Conservation (phyloP, 2,888 invertebrate genomes). For the Cosmopolites sordidus region DNA sequence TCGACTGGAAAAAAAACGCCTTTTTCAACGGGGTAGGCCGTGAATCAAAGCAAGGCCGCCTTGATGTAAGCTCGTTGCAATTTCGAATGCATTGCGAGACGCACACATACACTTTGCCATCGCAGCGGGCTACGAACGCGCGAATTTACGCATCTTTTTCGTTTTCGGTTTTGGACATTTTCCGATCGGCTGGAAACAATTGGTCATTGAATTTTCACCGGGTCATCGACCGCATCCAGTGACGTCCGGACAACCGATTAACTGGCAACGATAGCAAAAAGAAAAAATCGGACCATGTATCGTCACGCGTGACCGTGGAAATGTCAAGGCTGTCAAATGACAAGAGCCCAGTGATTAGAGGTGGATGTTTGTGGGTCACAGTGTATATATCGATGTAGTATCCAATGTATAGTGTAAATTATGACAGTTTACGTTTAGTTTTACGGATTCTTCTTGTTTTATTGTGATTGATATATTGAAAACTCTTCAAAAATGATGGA, state of each 20-base stretch:
- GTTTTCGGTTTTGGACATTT: too few relatives aligned
- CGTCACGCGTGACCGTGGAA: conserved; percentile 12
- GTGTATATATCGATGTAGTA: not conserved
- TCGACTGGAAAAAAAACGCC: conserved; percentile 23
- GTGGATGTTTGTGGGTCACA: conserved; percentile 5
- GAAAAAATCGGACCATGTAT: conserved; percentile 6
- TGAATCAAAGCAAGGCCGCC: conserved; percentile 29
- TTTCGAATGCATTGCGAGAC: conserved; percentile 29
- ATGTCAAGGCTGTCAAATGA: conserved; percentile 22
- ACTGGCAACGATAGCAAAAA: conserved; percentile 6
- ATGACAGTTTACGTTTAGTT: too few relatives aligned
- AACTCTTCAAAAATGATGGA: not conserved
- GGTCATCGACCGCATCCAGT: too few relatives aligned
- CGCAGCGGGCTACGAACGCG: conserved; percentile 17
- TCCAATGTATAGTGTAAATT: too few relatives aligned
- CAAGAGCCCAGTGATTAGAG: conserved; percentile 10
- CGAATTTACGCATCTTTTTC: conserved; percentile 23
- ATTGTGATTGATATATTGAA: too few relatives aligned
- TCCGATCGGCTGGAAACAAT: too few relatives aligned
- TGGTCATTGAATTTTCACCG: too few relatives aligned
- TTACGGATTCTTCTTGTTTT: too few relatives aligned
- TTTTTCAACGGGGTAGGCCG: conserved; percentile 28
- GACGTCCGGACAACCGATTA: too few relatives aligned
- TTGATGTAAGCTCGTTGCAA: conserved; percentile 28
- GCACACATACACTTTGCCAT: conserved; percentile 26